A percentile compares a stretch with the other conserved stretches of the same genome.
phyloP scores from a whole-genome alignment of 2,888 invertebrate genomes.

The Euproctis similis region DNA sequence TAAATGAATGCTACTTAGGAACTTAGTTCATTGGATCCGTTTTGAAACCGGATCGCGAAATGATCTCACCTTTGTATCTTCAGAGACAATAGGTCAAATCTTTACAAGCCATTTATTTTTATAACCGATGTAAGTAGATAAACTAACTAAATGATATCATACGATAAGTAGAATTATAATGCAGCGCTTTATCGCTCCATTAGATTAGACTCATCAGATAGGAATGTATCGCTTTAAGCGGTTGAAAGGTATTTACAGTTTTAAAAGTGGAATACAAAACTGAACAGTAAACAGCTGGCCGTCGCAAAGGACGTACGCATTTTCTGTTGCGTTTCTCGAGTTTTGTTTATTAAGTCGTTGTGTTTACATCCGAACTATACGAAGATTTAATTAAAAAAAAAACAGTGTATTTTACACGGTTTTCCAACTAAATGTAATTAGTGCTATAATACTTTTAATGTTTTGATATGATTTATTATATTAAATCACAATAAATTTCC shows the following conservation, averaged over 20 bases:
- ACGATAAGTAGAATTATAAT: background rate
- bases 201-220: slow-evolving; percentile 5
- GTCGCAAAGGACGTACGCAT: slow-evolving; percentile 45
- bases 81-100: slow-evolving; percentile 16
- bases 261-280: slow-evolving; percentile 38
- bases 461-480: slow-evolving; percentile 4
- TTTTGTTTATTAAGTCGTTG: too few relatives aligned
- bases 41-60: slow-evolving; percentile 13
- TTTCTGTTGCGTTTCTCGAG: too few relatives aligned
- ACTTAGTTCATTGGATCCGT: too few relatives aligned
- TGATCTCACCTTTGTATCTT: slow-evolving; percentile 14
- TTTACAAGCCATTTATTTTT: slow-evolving; percentile 15
- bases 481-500: too few relatives aligned
- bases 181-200: slow-evolving; percentile 28
- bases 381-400: too few relatives aligned
- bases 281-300: slow-evolving; percentile 53
- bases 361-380: slow-evolving; percentile 36
- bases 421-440: too few relatives aligned
- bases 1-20: too few relatives aligned
- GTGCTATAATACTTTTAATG: background rate
- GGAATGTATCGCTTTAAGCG: slow-evolving; percentile 32
- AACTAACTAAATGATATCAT: slow-evolving; percentile 1
- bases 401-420: slow-evolving; percentile 20
- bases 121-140: slow-evolving; percentile 12
- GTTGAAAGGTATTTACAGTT: slow-evolving; percentile 32